phyloP scores from a whole-genome alignment of 1,140 invertebrate species.

The Aphelenchoides avenae region DNA sequence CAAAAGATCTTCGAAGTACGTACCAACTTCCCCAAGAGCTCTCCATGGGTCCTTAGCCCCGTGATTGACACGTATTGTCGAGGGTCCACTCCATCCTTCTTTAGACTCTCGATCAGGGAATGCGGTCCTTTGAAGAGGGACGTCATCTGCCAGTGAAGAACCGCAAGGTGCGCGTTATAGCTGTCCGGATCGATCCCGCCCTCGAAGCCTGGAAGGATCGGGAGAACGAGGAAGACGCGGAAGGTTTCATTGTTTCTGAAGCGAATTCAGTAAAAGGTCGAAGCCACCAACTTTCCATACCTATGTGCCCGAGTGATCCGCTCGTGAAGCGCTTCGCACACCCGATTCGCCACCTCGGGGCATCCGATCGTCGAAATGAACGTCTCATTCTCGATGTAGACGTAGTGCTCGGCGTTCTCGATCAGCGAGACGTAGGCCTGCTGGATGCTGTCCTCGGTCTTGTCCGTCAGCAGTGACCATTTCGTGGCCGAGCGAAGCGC shows the following conservation, averaged over 20 bases:
- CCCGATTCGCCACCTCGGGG: conserved; percentile 60
- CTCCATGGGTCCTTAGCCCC: conserved; percentile 77
- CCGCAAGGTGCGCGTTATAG: conserved; percentile 81
- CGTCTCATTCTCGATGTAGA: conserved; percentile 76
- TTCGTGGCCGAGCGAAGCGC: conserved; percentile 78
- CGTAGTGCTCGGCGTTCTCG: conserved; percentile 68
- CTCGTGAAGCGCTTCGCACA: conserved; percentile 70
- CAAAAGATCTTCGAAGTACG: too few relatives aligned
- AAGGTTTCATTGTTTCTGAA: conserved; percentile 67
- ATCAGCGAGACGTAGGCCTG: conserved; percentile 88
- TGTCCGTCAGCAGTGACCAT: conserved; percentile 82
- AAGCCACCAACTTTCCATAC: conserved; percentile 61
- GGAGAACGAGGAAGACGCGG: conserved; percentile 86
- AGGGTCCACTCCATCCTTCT: conserved; percentile 70
- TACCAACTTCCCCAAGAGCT: conserved; percentile 73
- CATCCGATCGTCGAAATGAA: conserved; percentile 74
- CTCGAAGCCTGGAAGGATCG: conserved; percentile 83
- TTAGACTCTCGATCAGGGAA: conserved; percentile 62
- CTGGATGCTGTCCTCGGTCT: conserved; percentile 65
- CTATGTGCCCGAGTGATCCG: conserved; percentile 78
- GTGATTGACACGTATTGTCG: conserved; percentile 85
- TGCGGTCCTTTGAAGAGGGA: conserved; percentile 70
- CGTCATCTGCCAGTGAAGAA: conserved; percentile 92
- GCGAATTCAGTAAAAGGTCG: not conserved
- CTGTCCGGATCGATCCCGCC: conserved; percentile 83